Base-by-base conservation (phyloP, 2,797 vertebrate species). In the Lindbergichthys nudifrons region DNA sequence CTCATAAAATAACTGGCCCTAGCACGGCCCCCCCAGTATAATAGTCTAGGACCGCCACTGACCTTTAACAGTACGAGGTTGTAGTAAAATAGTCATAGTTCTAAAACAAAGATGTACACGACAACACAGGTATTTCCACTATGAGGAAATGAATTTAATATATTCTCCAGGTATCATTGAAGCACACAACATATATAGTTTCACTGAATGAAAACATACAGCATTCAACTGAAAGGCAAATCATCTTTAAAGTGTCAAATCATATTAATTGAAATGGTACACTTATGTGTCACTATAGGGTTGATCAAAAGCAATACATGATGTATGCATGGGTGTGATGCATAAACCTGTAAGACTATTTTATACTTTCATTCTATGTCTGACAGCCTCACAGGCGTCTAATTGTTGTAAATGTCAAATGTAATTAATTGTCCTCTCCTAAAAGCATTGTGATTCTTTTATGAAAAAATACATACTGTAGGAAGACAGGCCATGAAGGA, bases 321-420 rank as follows among this genome's bases (percentile, higher is more conserved):
- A 68, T 70, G 10, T 45, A 45, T 58, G 15, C 19, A 65, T 5
- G 7, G 50, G 60, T 62, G 41, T 19, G 80, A 62, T 61, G 5
- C 47, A 53, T 57, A 67, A 67, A 74, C 58, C 26, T 57, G 59
- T 73, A 56, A 59, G n/a, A 76, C 23, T 19, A 13, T 68, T 70
- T 5, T 26, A 53, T 19, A 51, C 45, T 70, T 52, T 42, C 5
- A 50, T 75, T 79, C 45, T 48, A 16, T 70, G 63, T 61, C 26
- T 54, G 64, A 73, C 47, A 73, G 47, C 65, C 30, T 5, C 65
- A 50, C n/a, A n/a, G 5, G 69, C 51, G 4, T 65, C 46, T 75
- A 65, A 64, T 75, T 81, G 73, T 74, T 78, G 51, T 60, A 73
- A 74, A 76, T 73, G 65, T 85, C 11, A 68, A 52, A 48, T 62